Evolutionary conservation across 37 sponge, comb jelly and placozoan genomes (phyloP).

Genomic region (Agelas oroides): DNA sequence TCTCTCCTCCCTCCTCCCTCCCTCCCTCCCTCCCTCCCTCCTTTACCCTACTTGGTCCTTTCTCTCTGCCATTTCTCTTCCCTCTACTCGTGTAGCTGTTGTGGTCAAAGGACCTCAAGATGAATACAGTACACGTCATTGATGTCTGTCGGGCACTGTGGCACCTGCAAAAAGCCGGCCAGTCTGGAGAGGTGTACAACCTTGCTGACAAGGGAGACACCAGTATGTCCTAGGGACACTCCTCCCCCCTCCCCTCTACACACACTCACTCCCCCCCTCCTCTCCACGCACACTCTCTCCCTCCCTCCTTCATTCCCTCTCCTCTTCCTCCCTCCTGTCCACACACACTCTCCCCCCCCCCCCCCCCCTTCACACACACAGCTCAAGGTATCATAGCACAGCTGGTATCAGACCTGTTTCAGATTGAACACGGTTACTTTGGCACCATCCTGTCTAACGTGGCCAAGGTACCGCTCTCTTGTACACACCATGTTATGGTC

Average conservation of each 20-base stretch:
- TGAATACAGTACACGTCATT: slow-evolving; percentile 96
- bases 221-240: slow-evolving; percentile 46
- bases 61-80: too few species aligned
- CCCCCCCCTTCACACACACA: background rate
- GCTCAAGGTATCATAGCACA: slow-evolving; percentile 79
- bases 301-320: background rate
- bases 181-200: slow-evolving; percentile 85
- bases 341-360: background rate
- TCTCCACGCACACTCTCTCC: background rate
- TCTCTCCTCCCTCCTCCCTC: too few species aligned
- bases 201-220: slow-evolving; percentile 91
- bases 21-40: too few species aligned
- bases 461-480: slow-evolving; percentile 62
- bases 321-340: background rate
- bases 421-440: slow-evolving; percentile 88
- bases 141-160: slow-evolving; percentile 91
- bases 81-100: slow-evolving; percentile 60
- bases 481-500: background rate
- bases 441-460: slow-evolving; percentile 89
- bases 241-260: background rate
- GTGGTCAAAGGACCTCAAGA: slow-evolving; percentile 91
- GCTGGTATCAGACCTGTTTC: slow-evolving; percentile 79
- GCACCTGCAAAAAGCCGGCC: slow-evolving; percentile 68
- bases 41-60: too few species aligned
- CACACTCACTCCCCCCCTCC: background rate